A percentile compares a stretch with the other conserved stretches of the same genome.
Conservation (phyloP, 2,113 vertebrate species). For the Turnix velox region DNA sequence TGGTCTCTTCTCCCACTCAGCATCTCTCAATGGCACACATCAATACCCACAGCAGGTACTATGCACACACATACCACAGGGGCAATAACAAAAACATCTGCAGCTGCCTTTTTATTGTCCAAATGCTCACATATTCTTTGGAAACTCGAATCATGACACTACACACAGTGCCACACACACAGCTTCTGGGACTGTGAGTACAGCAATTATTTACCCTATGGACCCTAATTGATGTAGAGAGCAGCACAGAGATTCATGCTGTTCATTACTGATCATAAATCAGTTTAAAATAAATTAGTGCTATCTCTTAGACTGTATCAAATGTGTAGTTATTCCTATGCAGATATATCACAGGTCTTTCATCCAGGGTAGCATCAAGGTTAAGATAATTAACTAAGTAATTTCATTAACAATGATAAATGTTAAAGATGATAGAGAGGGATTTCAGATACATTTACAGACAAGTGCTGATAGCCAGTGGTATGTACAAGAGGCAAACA, state of each 20-base stretch:
- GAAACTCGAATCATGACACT: not conserved
- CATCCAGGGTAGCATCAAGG: constrained; percentile 49
- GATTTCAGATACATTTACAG: constrained; percentile 5
- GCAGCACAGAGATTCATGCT: not conserved
- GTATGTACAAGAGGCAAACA: not conserved
- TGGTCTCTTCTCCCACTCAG: not conserved
- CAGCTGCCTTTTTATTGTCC: not conserved
- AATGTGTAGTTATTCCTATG: constrained; percentile 34
- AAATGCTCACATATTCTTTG: not conserved
- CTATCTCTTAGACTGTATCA: constrained; percentile 41
- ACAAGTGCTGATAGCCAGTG: not conserved
- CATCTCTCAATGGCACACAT: not conserved
- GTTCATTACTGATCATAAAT: constrained; percentile 21
- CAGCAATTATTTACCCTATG: not conserved
- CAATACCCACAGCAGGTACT: not conserved
- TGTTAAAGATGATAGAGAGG: not conserved
- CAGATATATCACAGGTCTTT: constrained; percentile 11
- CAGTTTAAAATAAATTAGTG: constrained; percentile 43
- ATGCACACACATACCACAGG: not conserved
- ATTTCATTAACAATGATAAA: constrained; percentile 58
- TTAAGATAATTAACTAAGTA: constrained; percentile 64
- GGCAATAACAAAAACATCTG: not conserved
- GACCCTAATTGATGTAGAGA: not conserved
- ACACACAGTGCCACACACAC: not conserved
- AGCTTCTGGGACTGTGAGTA: not conserved